phyloP scores from a whole-genome alignment of 1,140 invertebrate genomes.

The Cydia pomonella region DNA sequence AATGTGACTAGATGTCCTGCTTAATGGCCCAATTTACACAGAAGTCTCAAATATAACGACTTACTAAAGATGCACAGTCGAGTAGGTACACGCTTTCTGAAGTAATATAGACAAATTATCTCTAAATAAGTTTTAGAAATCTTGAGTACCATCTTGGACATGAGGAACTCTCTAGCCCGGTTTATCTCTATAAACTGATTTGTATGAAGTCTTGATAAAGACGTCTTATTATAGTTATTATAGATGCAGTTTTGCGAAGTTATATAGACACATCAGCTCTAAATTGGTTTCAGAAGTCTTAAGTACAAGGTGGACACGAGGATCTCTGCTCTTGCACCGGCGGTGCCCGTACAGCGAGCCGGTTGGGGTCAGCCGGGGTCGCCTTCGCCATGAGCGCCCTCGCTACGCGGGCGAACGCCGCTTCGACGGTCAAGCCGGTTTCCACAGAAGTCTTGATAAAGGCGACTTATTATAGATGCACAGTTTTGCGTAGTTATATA shows the following conservation, averaged over 20 bases:
- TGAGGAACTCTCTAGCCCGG: no score
- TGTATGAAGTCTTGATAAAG: no score
- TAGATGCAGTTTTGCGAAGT: neutral
- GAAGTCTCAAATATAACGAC: no score
- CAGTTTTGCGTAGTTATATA: slow-evolving; percentile 40
- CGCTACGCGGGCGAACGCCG: slow-evolving; percentile 90
- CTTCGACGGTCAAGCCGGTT: slow-evolving; percentile 91
- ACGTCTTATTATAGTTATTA: no score
- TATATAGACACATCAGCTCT: neutral
- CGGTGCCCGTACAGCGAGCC: slow-evolving; percentile 72
- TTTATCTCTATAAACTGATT: no score
- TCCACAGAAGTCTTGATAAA: slow-evolving; percentile 88
- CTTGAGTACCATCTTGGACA: no score
- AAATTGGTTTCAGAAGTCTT: slow-evolving; percentile 37
- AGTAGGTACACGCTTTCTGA: no score
- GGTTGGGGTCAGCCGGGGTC: slow-evolving; percentile 65
- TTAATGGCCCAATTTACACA: no score
- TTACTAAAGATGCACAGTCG: no score
- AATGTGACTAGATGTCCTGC: no score
- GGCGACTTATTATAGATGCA: slow-evolving; percentile 44
- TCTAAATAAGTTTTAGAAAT: neutral
- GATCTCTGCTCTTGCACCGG: slow-evolving; percentile 66
- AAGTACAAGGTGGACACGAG: slow-evolving; percentile 64
- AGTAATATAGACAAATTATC: no score
- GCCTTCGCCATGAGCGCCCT: slow-evolving; percentile 80